phyloP scores from a whole-genome alignment of 2,888 invertebrate species.

The Cataglyphis livida region DNA sequence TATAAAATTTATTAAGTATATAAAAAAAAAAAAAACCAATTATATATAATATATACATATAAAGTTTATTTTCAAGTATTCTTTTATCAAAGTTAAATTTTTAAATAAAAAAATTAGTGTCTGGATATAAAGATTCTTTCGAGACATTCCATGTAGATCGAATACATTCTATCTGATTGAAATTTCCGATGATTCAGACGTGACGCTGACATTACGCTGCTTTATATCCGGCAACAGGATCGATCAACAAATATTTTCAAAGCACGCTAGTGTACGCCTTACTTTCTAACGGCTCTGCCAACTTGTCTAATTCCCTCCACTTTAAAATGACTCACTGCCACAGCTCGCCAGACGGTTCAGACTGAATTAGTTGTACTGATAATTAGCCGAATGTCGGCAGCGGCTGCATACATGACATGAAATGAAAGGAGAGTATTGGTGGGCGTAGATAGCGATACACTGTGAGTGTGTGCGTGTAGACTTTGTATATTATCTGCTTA shows the following conservation, averaged over 20 bases:
- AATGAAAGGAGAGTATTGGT: slow-evolving; percentile 47
- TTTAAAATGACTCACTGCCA: slow-evolving; percentile 64
- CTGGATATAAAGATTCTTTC: background rate
- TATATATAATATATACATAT: background rate
- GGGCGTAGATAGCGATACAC: slow-evolving; percentile 12
- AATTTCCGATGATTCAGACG: slow-evolving; percentile 27
- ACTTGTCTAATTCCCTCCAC: slow-evolving; percentile 26
- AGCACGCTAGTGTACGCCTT: slow-evolving; percentile 33
- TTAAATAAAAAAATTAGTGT: background rate
- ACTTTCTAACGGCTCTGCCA: slow-evolving; percentile 61
- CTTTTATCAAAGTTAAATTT: background rate
- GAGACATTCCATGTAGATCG: background rate
- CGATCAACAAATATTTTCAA: slow-evolving; percentile 46
- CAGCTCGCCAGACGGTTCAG: slow-evolving; percentile 47
- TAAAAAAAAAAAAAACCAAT: background rate
- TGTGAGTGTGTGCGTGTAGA: slow-evolving; percentile 22
- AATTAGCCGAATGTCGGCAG: slow-evolving; percentile 59
- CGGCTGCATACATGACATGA: slow-evolving; percentile 1
- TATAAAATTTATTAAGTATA: background rate
- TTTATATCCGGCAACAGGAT: slow-evolving; percentile 32
- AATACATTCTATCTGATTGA: background rate
- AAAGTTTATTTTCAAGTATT: background rate
- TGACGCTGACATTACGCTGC: background rate
- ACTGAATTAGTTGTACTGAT: slow-evolving; percentile 37
- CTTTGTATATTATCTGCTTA: slow-evolving; percentile 7